A percentile compares a stretch with the other conserved stretches of the same genome.
phyloP scores from a whole-genome alignment of 2,888 invertebrate species.

The Amphipyra berbera region DNA sequence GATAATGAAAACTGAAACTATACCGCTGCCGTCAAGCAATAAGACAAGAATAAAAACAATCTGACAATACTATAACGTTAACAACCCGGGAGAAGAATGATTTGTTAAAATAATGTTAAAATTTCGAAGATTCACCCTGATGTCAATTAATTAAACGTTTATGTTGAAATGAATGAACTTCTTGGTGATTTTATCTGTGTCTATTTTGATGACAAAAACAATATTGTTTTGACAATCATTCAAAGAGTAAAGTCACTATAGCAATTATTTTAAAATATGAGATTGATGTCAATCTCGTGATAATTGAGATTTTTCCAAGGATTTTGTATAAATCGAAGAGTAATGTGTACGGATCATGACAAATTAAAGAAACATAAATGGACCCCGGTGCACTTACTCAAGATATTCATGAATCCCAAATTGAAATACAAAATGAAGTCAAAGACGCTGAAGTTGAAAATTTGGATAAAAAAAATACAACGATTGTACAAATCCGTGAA shows the following conservation, averaged over 20 bases:
- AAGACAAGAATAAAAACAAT: no score
- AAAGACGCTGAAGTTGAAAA: slow-evolving; percentile 21
- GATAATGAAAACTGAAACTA: no score
- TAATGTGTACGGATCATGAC: background rate
- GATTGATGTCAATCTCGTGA: background rate
- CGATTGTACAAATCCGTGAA: background rate
- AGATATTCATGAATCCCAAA: slow-evolving; percentile 5
- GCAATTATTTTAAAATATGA: background rate
- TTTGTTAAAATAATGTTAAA: no score
- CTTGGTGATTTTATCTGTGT: background rate
- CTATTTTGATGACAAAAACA: background rate
- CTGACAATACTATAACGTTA: no score
- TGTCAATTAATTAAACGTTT: background rate
- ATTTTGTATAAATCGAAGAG: background rate
- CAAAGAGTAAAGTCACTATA: no score
- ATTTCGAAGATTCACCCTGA: no score
- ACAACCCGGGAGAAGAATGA: no score
- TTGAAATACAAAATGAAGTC: slow-evolving; percentile 25
- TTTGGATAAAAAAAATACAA: background rate
- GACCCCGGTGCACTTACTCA: background rate
- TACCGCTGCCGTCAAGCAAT: no score
- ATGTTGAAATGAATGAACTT: background rate
- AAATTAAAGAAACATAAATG: slow-evolving; percentile 24
- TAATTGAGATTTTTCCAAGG: background rate
- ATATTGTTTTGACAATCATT: background rate